These are phyloP conservation scores for Leptoteleia sp. DNA, from an alignment of 1,140 invertebrate species.

Conservation along the genomic window DNA sequence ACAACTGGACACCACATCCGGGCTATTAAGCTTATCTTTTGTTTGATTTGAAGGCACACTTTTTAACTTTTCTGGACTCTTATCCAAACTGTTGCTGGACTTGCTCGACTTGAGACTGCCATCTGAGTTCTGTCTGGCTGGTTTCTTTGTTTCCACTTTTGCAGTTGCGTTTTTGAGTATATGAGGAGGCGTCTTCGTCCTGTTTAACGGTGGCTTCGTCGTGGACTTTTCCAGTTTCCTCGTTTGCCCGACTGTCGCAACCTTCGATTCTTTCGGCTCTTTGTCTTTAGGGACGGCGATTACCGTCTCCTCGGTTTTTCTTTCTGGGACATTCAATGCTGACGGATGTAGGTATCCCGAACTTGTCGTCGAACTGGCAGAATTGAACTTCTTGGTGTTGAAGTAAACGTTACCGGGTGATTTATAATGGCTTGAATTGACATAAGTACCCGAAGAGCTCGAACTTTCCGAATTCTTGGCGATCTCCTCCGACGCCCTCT, in stretches of 20 bases:
- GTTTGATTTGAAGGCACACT: conserved; percentile 70
- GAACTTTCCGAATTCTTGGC: conserved; percentile 66
- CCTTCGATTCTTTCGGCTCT: conserved; percentile 68
- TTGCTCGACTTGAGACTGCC: conserved; percentile 57
- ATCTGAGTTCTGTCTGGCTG: conserved; percentile 55
- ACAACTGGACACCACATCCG: conserved; percentile 87
- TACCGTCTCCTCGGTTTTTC: conserved; percentile 9
- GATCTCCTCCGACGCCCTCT: conserved; percentile 79
- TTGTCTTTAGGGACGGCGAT: conserved; percentile 59
- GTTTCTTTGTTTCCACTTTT: conserved; percentile 37
- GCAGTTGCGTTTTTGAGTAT: conserved; percentile 47
- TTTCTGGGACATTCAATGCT: conserved; percentile 82
- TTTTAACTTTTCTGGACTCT: conserved; percentile 69
- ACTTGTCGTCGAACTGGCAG: conserved; percentile 84
- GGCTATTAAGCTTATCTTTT: conserved; percentile 82
- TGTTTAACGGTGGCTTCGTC: conserved; percentile 63
- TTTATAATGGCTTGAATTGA: conserved; percentile 83
- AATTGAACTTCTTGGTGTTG: conserved; percentile 81
- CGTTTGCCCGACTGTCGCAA: conserved; percentile 45
- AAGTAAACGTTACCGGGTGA: conserved; percentile 83
- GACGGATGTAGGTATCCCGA: conserved; percentile 88
- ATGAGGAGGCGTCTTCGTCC: conserved; percentile 74
- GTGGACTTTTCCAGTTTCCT: conserved; percentile 39
- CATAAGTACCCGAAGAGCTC: conserved; percentile 76
- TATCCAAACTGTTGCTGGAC: conserved; percentile 57